A percentile compares a stretch with the other conserved stretches of the same genome.
phyloP scores from a whole-genome alignment of 2,797 vertebrate genomes.

The Muraenolepis orangiensis region DNA sequence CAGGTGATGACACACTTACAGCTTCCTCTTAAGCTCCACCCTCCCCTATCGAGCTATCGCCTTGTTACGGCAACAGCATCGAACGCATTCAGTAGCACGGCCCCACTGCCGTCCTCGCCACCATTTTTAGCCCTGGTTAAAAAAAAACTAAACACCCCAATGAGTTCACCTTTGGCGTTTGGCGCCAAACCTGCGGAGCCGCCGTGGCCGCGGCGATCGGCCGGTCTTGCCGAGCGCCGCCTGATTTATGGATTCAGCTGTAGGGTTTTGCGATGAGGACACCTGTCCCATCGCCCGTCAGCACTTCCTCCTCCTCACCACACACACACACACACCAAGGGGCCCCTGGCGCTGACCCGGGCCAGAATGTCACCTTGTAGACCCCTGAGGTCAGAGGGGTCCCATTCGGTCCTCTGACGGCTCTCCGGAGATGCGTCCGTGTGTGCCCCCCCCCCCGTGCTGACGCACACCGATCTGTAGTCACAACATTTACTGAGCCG shows the following conservation, averaged over 20 bases:
- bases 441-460: conserved; percentile 6
- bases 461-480: not conserved
- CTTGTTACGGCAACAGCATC: too few species aligned
- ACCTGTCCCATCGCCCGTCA: conserved; percentile 64
- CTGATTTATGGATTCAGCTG: conserved; percentile 66
- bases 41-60: too few species aligned
- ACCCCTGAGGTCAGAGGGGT: conserved; percentile 43
- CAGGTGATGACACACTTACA: too few species aligned
- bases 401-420: conserved; percentile 30
- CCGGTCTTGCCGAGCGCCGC: conserved; percentile 32
- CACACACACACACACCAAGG: too few species aligned
- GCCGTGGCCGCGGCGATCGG: not conserved
- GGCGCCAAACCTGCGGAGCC: not conserved
- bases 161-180: conserved; percentile 17
- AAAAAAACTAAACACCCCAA: conserved; percentile 11
- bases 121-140: conserved; percentile 29
- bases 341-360: conserved; percentile 58
- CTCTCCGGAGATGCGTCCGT: conserved; percentile 2
- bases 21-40: too few species aligned
- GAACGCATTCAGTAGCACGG: not conserved
- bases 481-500: not conserved
- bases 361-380: conserved; percentile 57
- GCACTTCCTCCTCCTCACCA: conserved; percentile 53
- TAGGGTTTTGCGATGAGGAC: conserved; percentile 47
- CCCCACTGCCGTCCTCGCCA: too few species aligned